Conservation (phyloP, 2,797 vertebrate species). For the Aviceda cuculoides region DNA sequence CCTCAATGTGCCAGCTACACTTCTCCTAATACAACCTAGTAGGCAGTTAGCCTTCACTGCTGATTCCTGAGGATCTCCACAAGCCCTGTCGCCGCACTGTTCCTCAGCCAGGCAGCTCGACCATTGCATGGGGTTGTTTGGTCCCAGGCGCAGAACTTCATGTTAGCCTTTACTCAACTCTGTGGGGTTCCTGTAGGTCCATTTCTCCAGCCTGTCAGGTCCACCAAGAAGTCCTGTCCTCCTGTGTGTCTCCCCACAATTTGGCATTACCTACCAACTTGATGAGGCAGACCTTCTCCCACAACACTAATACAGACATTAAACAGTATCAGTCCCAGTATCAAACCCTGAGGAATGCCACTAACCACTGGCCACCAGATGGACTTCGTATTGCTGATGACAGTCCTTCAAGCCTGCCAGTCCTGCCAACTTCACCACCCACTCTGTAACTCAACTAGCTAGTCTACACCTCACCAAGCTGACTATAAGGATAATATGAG, state of each 20-base stretch:
- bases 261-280: neutral
- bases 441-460: neutral
- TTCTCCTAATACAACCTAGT: neutral
- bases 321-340: neutral
- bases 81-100: neutral
- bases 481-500: neutral
- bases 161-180: neutral
- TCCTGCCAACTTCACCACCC: neutral
- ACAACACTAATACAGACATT: neutral
- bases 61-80: neutral
- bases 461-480: neutral
- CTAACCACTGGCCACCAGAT: neutral
- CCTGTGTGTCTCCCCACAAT: neutral
- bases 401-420: neutral
- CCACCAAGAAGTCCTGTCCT: neutral
- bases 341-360: neutral
- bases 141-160: neutral
- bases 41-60: neutral
- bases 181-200: neutral
- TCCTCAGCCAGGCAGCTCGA: neutral
- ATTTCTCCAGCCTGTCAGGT: neutral
- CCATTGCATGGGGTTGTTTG: fast-evolving
- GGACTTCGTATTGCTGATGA: neutral
- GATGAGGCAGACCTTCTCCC: neutral
- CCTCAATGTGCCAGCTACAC: neutral